phyloP scores from a whole-genome alignment of 2,797 vertebrate genomes.

The Notolepis coatsorum region DNA sequence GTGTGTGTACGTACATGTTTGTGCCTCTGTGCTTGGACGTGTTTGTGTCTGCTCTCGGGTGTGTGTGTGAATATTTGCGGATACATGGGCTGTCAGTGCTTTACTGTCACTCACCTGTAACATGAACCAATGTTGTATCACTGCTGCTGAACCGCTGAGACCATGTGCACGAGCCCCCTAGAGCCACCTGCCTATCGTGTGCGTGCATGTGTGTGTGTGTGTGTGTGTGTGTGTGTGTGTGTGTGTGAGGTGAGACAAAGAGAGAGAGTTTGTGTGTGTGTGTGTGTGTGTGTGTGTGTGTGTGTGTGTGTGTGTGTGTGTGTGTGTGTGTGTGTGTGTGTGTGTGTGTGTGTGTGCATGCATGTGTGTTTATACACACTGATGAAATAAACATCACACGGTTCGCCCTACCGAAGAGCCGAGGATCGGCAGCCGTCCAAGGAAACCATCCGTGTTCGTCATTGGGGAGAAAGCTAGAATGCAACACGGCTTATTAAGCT shows the following conservation, averaged over 20 bases:
- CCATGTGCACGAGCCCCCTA: slow-evolving; percentile 32
- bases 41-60: neutral
- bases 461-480: slow-evolving; percentile 62
- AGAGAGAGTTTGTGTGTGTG: too few relatives aligned
- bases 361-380: slow-evolving; percentile 35
- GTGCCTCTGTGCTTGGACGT: neutral
- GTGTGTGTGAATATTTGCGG: neutral
- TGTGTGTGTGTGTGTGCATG: slow-evolving; percentile 31
- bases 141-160: slow-evolving; percentile 58
- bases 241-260: too few relatives aligned
- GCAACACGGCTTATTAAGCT: slow-evolving; percentile 34
- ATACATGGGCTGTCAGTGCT: slow-evolving; percentile 21
- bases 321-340: neutral
- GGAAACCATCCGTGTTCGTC: slow-evolving; percentile 51
- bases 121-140: slow-evolving; percentile 58
- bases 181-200: slow-evolving; percentile 68
- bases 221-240: slow-evolving; percentile 4
- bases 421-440: slow-evolving; percentile 49
- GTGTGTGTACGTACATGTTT: neutral
- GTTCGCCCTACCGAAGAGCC: slow-evolving; percentile 46
- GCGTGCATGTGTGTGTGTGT: neutral
- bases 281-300: slow-evolving; percentile 6
- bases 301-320: neutral
- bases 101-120: slow-evolving; percentile 69
- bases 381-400: slow-evolving; percentile 75